Evolutionary conservation across 2,113 vertebrate genomes (phyloP).

Genomic region (Syngnathoides biaculeatus): DNA sequence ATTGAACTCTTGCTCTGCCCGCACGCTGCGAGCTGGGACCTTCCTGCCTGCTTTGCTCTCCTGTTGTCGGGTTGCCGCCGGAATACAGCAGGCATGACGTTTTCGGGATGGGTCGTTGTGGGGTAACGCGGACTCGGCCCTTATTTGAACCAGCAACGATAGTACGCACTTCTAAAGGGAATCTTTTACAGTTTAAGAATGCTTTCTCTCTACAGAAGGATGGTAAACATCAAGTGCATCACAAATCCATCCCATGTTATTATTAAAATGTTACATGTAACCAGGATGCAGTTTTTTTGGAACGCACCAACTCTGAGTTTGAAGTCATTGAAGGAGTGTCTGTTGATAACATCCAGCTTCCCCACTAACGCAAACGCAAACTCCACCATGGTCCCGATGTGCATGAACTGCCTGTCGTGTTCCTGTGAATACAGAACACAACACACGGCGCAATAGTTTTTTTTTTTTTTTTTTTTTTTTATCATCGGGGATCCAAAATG

Average conservation of each 20-base stretch:
- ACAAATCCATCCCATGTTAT: too few species aligned
- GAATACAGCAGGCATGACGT: slow-evolving; percentile 7
- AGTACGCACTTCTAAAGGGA: not conserved
- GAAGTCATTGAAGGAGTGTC: slow-evolving; percentile 98
- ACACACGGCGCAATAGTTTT: not conserved
- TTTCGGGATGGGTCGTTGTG: not conserved
- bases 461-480: too few species aligned
- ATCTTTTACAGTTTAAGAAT: not conserved
- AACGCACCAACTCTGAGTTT: slow-evolving; percentile 91
- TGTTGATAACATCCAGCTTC: slow-evolving; percentile 96
- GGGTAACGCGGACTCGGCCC: too few species aligned
- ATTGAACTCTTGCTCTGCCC: slow-evolving; percentile 36
- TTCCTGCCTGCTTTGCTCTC: slow-evolving; percentile 11
- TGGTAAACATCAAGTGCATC: not conserved
- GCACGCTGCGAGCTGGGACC: slow-evolving; percentile 22
- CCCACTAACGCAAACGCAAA: slow-evolving; percentile 94
- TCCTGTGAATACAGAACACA: slow-evolving; percentile 73
- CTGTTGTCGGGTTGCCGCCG: slow-evolving; percentile 9
- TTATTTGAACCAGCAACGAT: not conserved
- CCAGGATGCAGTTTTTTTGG: not conserved
- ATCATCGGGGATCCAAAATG: not conserved
- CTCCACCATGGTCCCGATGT: slow-evolving; percentile 97
- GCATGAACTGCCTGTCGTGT: slow-evolving; percentile 92
- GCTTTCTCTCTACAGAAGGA: not conserved
- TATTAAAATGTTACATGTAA: not conserved